Evolutionary conservation across 1,140 invertebrate genomes (phyloP), one percentile per base, ranked within the genome.

Genomic region (Procambarus clarkii): DNA sequence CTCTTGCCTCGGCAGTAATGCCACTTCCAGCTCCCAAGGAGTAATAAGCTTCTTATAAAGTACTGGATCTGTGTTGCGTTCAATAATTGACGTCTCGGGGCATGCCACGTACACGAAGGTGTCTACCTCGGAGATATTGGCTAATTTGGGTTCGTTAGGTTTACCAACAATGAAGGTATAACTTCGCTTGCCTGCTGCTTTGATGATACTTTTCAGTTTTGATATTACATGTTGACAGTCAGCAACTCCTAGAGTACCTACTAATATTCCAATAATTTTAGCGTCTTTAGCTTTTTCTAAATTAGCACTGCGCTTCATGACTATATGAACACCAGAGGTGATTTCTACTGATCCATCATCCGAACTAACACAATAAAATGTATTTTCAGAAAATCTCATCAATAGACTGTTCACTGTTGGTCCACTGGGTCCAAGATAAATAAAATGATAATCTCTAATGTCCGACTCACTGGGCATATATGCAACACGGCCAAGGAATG

Each of bases 81-180:
- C 97, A 92, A 98, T 96, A 77, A 98, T 95, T 24, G 94, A 94
- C 94, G 97, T 98, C 94, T 99, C 98, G 21, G 98, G 96, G 94
- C 98, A 99, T 0, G 97, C 96, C 92, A 99, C 97, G 81, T 98
- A 95, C 3, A 99, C 97, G 95, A 98, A 99, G 78, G 97, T 96
- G 94, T 99, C 98, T 82, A 99, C 97, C 96, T 98, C 98, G 84
- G 97, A 96, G 94, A 98, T 98, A 95, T 99, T 99, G 0, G 98
- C 98, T 86, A 99, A 94, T 95, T 99, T 99, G 1, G 97, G 96
- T 74, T 97, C 96, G 95, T 98, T 99, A 24, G 98, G 96, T 95
- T 98, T 98, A 3, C 98, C 98, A 84, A 99, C 97, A 54, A 97
- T 97, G 77, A 99, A 96, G n/a, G 98, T 97, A 93, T 99, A 99